These are phyloP conservation scores for Caenorhabditis latens DNA, from an alignment of 1,140 invertebrate species.

Conservation along the genomic window DNA sequence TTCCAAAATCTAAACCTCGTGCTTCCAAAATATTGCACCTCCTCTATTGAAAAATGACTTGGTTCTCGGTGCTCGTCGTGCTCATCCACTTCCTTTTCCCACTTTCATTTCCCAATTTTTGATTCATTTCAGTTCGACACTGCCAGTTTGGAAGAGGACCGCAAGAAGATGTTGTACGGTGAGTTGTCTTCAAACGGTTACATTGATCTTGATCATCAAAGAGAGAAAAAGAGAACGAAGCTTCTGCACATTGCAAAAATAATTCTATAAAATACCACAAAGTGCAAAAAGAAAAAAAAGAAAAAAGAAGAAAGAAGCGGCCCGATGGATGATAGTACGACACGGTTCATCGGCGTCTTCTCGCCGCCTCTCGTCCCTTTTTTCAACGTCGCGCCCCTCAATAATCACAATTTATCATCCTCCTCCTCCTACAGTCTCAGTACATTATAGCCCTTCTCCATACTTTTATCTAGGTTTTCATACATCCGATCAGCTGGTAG, in stretches of 20 bases:
- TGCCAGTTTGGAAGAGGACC: constrained; percentile 52
- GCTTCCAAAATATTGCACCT: not conserved
- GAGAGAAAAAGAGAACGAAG: not conserved
- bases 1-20: not conserved
- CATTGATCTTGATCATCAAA: not conserved
- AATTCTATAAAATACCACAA: constrained; percentile 8
- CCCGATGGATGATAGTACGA: constrained; percentile 9
- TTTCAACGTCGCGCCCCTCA: constrained; percentile 47
- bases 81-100: not conserved
- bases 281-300: constrained; percentile 12
- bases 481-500: not conserved
- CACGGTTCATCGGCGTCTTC: constrained; percentile 36
- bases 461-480: not conserved
- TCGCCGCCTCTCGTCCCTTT: constrained; percentile 48
- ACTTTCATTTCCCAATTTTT: constrained; percentile 14
- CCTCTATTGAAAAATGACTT: constrained; percentile 13
- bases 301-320: constrained; percentile 18
- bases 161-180: constrained; percentile 51
- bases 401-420: constrained; percentile 53
- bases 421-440: constrained; percentile 14
- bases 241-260: constrained; percentile 22
- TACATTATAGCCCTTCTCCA: constrained; percentile 21
- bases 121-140: constrained; percentile 33
- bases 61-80: not conserved
- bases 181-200: not conserved